A percentile compares a stretch with the other conserved stretches of the same genome.
Conservation (phyloP, 2,113 vertebrate species). For the western clawed frog (Xenopus tropicalis) region DNA sequence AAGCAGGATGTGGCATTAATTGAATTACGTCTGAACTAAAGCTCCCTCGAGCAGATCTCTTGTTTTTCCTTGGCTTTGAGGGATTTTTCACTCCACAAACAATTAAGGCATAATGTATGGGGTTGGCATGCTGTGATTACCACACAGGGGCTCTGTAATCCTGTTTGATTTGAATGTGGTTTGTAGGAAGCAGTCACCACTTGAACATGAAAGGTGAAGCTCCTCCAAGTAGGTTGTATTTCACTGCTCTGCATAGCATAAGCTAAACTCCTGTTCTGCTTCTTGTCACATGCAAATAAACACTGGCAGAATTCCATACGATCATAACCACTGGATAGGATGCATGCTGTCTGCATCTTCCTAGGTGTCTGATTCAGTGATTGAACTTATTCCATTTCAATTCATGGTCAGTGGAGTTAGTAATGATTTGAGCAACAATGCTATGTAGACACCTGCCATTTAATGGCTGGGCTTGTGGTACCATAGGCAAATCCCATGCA, state of each 20-base stretch:
- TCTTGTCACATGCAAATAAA: conserved; percentile 36
- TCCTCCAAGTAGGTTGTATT: conserved; percentile 26
- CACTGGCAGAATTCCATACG: neutral
- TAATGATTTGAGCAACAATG: neutral
- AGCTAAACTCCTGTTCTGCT: neutral
- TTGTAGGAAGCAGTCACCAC: conserved; percentile 44
- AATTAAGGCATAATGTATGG: conserved; percentile 60
- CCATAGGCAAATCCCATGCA: no score
- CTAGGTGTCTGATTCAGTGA: no score
- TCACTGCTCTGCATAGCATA: conserved; percentile 28
- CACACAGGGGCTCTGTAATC: conserved; percentile 54
- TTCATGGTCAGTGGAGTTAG: neutral
- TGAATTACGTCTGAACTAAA: conserved; percentile 51
- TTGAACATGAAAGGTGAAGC: conserved; percentile 49
- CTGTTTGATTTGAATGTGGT: conserved; percentile 54
- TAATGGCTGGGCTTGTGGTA: neutral
- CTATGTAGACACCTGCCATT: neutral
- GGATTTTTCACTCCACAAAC: conserved; percentile 46
- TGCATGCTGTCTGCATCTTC: neutral
- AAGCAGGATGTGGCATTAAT: conserved; percentile 45
- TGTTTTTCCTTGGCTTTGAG: conserved; percentile 41
- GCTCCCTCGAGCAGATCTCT: conserved; percentile 31
- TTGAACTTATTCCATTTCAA: neutral
- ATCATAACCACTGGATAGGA: conserved; percentile 2
- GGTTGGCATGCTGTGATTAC: conserved; percentile 55